These are phyloP conservation scores for Prunella himalayana DNA, from an alignment of 2,113 vertebrate genomes.

Conservation along the genomic window DNA sequence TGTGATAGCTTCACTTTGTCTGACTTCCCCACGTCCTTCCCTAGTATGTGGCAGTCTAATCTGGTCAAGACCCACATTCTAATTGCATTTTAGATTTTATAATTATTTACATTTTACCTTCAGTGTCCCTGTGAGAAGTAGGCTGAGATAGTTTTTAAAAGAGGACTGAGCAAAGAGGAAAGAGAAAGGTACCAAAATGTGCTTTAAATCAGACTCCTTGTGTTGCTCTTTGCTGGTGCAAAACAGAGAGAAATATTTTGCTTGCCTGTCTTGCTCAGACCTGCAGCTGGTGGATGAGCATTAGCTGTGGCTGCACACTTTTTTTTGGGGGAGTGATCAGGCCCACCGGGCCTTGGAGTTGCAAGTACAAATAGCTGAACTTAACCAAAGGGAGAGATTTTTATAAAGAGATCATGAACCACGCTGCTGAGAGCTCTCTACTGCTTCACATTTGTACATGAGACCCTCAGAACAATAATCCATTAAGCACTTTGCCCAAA, in stretches of 20 bases:
- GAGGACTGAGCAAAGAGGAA: background rate
- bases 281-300: background rate
- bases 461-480: background rate
- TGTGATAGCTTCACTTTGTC: slow-evolving; percentile 9
- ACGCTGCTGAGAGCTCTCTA: background rate
- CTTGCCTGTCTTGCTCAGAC: background rate
- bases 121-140: background rate
- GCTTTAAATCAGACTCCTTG: background rate
- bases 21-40: background rate
- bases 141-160: background rate
- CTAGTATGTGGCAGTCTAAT: background rate
- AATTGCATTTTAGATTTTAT: background rate
- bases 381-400: background rate
- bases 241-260: background rate
- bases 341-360: background rate
- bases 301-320: background rate
- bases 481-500: background rate
- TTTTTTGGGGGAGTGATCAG: background rate
- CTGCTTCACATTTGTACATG: background rate
- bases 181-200: background rate
- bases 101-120: background rate
- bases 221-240: background rate
- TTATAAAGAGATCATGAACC: background rate
- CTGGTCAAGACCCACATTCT: background rate
- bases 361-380: background rate